Base-by-base conservation (phyloP, 2,797 vertebrate species). In the Harpagifer antarcticus region DNA sequence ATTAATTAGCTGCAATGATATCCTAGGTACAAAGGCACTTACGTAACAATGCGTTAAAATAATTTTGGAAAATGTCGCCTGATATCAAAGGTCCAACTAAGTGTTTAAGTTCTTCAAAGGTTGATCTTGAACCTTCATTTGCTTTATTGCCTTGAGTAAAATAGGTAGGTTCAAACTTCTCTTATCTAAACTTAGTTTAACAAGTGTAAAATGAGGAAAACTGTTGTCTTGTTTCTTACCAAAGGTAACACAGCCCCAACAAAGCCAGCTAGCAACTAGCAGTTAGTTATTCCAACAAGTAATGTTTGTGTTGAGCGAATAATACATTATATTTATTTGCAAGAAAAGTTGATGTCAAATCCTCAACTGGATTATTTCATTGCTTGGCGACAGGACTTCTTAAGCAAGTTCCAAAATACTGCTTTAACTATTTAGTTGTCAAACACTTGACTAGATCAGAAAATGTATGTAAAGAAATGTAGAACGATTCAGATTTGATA, bases 1-100 rank as follows among this genome's bases (percentile, higher is more conserved):
- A 31, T 72, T 55, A 14, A 54, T 33, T 20, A 43, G 16, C n/a
- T 56, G 14, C 14, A 5, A 55, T 68, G 50, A 68, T 56, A 61
- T 53, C 19, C 7, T 1, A 48, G 54, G 13, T 52, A 33, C 27
- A 14, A 53, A 55, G 16, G 0, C 14, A 27, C 4, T 27, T 27
- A 27, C 27, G 4, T 27, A 53, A 74, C 40, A 16, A 61, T 27
- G 40, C 14, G 49, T 40, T 19, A 48, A n/a, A 19, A 48, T 47
- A 31, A 27, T 5, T 5, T 27, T 31, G 12, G 27, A 47, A 55
- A 3, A 20, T 48, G 45, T 12, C 42, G 15, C 12, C 61, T 12
- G 67, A 76, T 33, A 57, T 54, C 5, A 59, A n/a, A 45, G 37
- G 9, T 58, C 13, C 19, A 27, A 27, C 6, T 12, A 40, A 11